These are phyloP conservation scores for Margaritifera margaritifera DNA, from an alignment of 2,888 invertebrate genomes.

Conservation along the genomic window DNA sequence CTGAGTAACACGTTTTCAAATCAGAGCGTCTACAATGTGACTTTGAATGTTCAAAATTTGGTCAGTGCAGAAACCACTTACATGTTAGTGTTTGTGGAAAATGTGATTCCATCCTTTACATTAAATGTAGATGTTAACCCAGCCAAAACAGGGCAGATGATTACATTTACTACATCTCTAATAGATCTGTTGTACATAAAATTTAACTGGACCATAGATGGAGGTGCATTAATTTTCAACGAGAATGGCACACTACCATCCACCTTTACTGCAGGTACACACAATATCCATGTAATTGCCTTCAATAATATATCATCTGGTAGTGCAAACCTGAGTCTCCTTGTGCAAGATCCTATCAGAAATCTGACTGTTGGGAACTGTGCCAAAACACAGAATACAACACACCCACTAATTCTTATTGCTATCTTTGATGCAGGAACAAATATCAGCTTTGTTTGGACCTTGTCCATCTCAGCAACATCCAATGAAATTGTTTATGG, in stretches of 20 bases:
- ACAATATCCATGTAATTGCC: slow-evolving; percentile 29
- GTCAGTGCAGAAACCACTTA: slow-evolving; percentile 28
- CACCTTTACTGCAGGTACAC: slow-evolving; percentile 21
- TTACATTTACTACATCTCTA: slow-evolving; percentile 14
- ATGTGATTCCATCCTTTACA: slow-evolving; percentile 19
- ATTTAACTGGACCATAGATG: slow-evolving; percentile 19
- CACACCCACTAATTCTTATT: slow-evolving; percentile 25
- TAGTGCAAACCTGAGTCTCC: slow-evolving; percentile 11
- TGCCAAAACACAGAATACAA: slow-evolving; percentile 21
- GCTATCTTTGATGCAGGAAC: slow-evolving; percentile 36
- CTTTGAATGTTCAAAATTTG: slow-evolving; percentile 32
- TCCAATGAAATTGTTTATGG: slow-evolving; percentile 10
- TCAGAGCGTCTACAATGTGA: slow-evolving; percentile 41
- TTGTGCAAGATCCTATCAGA: slow-evolving; percentile 36
- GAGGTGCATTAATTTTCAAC: not conserved
- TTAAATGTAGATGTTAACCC: slow-evolving; percentile 14
- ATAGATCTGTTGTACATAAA: slow-evolving; percentile 10
- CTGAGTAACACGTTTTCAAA: slow-evolving; percentile 29
- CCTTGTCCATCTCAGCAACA: slow-evolving; percentile 8
- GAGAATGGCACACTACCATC: slow-evolving; percentile 10
- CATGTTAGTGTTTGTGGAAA: slow-evolving; percentile 29
- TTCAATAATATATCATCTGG: slow-evolving; percentile 35
- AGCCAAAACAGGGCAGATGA: slow-evolving; percentile 13
- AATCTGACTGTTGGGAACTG: slow-evolving; percentile 32
- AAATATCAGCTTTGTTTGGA: slow-evolving; percentile 36